A percentile compares a stretch with the other conserved stretches of the same genome.
Evolutionary conservation across 2,113 vertebrate genomes (phyloP).

Genomic region (Globicephala melas): DNA sequence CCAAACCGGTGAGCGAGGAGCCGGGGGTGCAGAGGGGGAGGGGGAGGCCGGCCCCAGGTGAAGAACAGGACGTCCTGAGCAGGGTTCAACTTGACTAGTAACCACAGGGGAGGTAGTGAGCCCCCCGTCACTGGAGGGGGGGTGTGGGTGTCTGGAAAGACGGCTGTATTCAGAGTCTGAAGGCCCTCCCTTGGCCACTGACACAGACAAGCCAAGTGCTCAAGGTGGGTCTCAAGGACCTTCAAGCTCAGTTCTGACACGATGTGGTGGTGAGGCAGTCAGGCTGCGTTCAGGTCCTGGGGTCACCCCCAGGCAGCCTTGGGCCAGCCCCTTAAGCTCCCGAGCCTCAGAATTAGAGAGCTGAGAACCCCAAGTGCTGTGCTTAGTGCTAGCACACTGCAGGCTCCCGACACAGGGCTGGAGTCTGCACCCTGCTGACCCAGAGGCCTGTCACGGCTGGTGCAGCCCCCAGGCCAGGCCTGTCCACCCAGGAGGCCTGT

Average conservation of each 20-base stretch:
- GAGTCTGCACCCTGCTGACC: not conserved
- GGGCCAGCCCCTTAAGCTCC: not conserved
- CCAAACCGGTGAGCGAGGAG: constrained; percentile 91
- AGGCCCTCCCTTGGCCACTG: not conserved
- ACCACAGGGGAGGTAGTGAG: not conserved
- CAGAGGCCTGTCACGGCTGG: not conserved
- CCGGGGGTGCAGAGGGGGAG: not conserved
- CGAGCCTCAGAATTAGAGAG: not conserved
- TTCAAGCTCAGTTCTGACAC: not conserved
- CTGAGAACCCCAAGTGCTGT: not conserved
- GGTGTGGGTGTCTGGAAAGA: accelerated
- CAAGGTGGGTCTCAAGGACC: not conserved
- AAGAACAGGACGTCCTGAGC: not conserved
- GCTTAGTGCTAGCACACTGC: accelerated
- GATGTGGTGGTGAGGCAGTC: not conserved
- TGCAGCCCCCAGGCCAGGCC: not conserved
- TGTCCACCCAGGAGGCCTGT: not conserved
- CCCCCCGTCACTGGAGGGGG: not conserved
- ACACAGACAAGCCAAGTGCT: accelerated
- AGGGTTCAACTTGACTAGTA: not conserved
- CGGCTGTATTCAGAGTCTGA: accelerated
- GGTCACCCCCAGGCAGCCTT: not conserved
- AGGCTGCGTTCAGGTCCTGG: not conserved
- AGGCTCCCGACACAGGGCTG: not conserved
- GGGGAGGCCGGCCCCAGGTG: not conserved